phyloP scores from a whole-genome alignment of 2,797 vertebrate genomes.

The Discoglossus pictus region DNA sequence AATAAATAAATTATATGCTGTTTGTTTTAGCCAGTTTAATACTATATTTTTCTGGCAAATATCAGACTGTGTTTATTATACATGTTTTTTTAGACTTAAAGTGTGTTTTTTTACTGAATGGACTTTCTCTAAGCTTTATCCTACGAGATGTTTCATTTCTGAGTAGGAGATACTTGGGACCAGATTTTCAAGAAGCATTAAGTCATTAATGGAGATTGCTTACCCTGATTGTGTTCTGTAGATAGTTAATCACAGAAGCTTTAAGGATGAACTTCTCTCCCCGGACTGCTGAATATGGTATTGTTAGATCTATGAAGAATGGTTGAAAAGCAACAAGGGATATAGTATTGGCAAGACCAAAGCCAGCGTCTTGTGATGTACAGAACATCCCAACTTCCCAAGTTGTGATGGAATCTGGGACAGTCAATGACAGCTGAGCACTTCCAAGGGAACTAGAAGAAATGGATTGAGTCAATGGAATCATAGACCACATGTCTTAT shows the following conservation, averaged over 20 bases:
- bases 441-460: constrained; percentile 61
- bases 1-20: no score
- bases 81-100: no score
- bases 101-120: no score
- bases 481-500: no score
- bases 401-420: constrained; percentile 68
- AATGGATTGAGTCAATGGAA: constrained; percentile 7
- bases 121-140: no score
- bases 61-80: no score
- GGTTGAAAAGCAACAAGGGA: constrained; percentile 74
- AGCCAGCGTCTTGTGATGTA: constrained; percentile 65
- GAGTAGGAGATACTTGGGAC: no score
- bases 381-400: constrained; percentile 70
- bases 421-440: constrained; percentile 40
- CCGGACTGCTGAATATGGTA: constrained; percentile 78
- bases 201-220: no score
- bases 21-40: no score
- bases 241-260: constrained; percentile 81
- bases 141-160: no score
- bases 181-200: no score
- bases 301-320: constrained; percentile 79
- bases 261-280: constrained; percentile 82
- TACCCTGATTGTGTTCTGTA: constrained; percentile 80
- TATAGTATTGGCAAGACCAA: constrained; percentile 73
- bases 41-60: no score